A percentile compares a stretch with the other conserved stretches of the same genome.
Evolutionary conservation across 2,888 invertebrate species (phyloP).

Genomic region (Nowickia ferox): DNA sequence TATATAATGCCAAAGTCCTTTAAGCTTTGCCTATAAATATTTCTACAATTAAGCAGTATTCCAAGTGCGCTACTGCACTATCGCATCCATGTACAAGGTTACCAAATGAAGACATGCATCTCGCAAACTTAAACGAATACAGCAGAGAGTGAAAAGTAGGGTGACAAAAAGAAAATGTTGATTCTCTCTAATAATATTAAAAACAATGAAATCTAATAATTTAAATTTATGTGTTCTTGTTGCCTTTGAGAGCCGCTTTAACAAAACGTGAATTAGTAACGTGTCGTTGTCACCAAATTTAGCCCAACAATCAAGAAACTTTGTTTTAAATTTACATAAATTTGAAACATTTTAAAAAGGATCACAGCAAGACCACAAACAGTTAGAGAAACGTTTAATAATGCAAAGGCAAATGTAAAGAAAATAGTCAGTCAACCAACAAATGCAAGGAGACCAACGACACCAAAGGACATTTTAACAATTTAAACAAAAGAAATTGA

Average conservation of each 20-base stretch:
- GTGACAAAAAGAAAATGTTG: background rate
- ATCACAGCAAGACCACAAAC: constrained; percentile 38
- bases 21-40: no score
- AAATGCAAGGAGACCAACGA: constrained; percentile 8
- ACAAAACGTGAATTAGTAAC: constrained; percentile 60
- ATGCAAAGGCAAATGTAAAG: constrained; percentile 4
- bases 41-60: no score
- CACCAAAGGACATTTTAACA: constrained; percentile 36
- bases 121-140: no score
- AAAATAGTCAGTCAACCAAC: constrained; percentile 10
- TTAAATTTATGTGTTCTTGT: constrained; percentile 10
- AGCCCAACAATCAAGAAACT: constrained; percentile 69
- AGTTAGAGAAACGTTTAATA: constrained; percentile 31
- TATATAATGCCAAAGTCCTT: no score
- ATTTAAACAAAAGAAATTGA: constrained; percentile 28
- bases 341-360: constrained; percentile 62
- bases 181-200: background rate
- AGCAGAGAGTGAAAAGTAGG: no score
- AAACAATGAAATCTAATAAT: constrained; percentile 20
- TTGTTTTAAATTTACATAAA: constrained; percentile 69
- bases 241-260: background rate
- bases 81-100: no score
- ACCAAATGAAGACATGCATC: no score
- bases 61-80: no score
- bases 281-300: constrained; percentile 60